A percentile compares a stretch with the other conserved stretches of the same genome.
Conservation (phyloP, 2,113 vertebrate genomes). For the Microtus pennsylvanicus region DNA sequence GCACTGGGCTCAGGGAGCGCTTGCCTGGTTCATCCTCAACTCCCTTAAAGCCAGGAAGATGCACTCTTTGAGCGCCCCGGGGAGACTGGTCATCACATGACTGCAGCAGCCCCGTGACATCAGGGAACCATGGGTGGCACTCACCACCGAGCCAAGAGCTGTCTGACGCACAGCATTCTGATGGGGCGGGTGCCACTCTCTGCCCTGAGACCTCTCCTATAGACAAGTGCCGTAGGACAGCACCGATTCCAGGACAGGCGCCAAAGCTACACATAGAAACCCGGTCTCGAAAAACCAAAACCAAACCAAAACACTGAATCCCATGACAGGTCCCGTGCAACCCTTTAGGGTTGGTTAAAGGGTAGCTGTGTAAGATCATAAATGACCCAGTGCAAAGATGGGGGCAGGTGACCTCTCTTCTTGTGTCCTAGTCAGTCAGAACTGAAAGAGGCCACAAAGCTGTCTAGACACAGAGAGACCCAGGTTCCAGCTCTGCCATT, state of each 20-base stretch:
- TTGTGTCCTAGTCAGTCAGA: not conserved
- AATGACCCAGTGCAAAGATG: not conserved
- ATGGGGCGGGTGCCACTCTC: not conserved
- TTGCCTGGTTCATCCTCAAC: not conserved
- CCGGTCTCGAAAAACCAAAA: no score
- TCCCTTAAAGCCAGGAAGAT: not conserved
- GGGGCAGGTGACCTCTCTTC: not conserved
- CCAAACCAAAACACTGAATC: no score
- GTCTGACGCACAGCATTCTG: conserved; percentile 51
- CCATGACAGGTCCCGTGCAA: not conserved
- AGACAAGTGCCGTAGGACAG: not conserved
- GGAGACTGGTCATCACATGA: not conserved
- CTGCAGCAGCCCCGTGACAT: not conserved
- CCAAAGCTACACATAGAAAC: no score
- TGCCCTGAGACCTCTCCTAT: not conserved
- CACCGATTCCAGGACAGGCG: not conserved
- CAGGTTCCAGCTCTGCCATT: not conserved
- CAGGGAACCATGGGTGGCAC: conserved; percentile 35
- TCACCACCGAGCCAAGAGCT: not conserved
- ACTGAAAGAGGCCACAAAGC: not conserved
- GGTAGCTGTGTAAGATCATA: not conserved
- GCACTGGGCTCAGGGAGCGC: not conserved
- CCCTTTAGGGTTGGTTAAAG: not conserved
- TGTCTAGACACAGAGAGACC: not conserved
- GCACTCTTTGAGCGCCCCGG: not conserved